Conservation (phyloP, 1,140 invertebrate genomes). For the Panulirus ornatus region DNA sequence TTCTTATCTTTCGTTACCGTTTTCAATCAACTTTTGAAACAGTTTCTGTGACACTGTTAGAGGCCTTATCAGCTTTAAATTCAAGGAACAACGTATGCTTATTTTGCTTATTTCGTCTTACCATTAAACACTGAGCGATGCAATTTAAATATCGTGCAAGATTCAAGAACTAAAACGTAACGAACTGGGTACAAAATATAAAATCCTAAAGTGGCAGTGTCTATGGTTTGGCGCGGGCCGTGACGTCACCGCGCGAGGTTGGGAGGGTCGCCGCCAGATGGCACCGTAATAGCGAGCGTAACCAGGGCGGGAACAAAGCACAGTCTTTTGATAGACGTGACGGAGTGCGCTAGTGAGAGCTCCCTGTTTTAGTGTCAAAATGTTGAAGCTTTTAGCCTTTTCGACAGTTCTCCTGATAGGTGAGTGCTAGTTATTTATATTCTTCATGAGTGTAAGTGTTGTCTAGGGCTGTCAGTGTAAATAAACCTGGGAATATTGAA, state of each 20-base stretch:
- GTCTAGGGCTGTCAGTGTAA: not conserved
- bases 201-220: slow-evolving; percentile 55
- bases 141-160: not conserved
- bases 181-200: slow-evolving; percentile 34
- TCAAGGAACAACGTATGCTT: too few relatives aligned
- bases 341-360: slow-evolving; percentile 68
- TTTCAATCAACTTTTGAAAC: too few relatives aligned
- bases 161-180: not conserved
- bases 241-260: slow-evolving; percentile 29
- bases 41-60: too few relatives aligned
- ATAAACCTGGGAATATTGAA: not conserved
- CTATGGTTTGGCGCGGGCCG: slow-evolving; percentile 42
- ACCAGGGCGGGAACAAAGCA: slow-evolving; percentile 65
- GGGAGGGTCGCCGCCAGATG: slow-evolving; percentile 47
- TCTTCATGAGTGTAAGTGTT: slow-evolving; percentile 12
- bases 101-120: too few relatives aligned
- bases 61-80: too few relatives aligned
- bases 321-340: slow-evolving; percentile 71
- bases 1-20: too few relatives aligned
- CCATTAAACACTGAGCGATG: too few relatives aligned
- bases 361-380: slow-evolving; percentile 67
- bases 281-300: slow-evolving; percentile 61
- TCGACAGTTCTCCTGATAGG: slow-evolving; percentile 67
- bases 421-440: slow-evolving; percentile 49
- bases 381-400: slow-evolving; percentile 65